Conservation (phyloP, 2,797 vertebrate species). For the Pelobates cultripes region DNA sequence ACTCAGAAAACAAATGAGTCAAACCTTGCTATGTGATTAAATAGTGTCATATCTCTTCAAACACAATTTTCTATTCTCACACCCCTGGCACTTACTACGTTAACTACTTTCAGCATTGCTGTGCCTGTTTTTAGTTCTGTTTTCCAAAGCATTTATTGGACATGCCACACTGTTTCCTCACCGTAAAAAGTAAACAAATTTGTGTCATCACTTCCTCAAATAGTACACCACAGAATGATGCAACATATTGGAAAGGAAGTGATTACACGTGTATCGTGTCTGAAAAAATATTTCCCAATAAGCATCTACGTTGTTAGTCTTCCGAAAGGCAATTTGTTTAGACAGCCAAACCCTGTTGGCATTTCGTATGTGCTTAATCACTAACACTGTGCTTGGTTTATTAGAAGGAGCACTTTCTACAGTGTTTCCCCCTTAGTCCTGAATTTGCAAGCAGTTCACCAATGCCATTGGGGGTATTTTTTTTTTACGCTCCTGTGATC, state of each 20-base stretch:
- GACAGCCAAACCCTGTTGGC: neutral
- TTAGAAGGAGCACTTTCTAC: conserved; percentile 48
- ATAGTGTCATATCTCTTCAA: no score
- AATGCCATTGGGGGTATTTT: conserved; percentile 51
- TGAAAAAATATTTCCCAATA: conserved; percentile 1
- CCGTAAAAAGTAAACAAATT: conserved; percentile 3
- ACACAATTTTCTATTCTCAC: neutral
- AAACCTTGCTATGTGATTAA: no score
- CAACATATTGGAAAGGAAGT: conserved; percentile 23
- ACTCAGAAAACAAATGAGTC: no score
- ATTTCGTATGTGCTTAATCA: conserved; percentile 54
- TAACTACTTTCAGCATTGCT: neutral
- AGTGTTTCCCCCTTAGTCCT: conserved; percentile 53
- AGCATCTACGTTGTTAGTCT: conserved; percentile 15
- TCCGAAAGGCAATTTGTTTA: neutral
- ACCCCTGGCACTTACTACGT: neutral
- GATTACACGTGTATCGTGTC: conserved; percentile 3
- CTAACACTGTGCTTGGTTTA: conserved; percentile 41
- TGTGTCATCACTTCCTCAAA: conserved; percentile 2
- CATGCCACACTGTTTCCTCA: neutral
- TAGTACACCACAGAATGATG: conserved; percentile 1
- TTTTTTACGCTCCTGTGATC: conserved; percentile 60
- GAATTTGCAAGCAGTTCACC: conserved; percentile 55
- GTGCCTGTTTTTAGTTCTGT: neutral
- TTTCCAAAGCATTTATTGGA: neutral